Percentiles rank a stretch among this genome's conserved stretches.
Evolutionary conservation across 2,888 invertebrate genomes (phyloP).

Genomic region (Hypsopygia costalis): DNA sequence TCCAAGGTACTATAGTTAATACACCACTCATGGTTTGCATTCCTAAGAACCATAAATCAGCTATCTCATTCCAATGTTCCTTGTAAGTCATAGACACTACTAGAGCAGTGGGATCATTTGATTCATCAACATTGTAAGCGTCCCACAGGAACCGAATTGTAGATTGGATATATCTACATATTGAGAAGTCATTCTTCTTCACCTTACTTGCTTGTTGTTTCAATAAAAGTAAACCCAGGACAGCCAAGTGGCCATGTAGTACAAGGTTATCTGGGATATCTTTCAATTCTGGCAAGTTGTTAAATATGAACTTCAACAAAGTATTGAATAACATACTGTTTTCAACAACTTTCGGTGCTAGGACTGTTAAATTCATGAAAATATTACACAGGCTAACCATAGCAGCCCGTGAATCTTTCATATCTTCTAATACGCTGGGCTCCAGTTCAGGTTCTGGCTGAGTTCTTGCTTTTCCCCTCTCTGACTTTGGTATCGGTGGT

Average conservation of each 20-base stretch:
- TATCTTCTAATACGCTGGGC: conserved; percentile 87
- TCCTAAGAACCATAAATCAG: conserved; percentile 95
- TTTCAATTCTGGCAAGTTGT: conserved; percentile 91
- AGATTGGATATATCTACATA: conserved; percentile 93
- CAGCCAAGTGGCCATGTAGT: conserved; percentile 91
- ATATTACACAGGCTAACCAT: conserved; percentile 95
- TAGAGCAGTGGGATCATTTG: conserved; percentile 89
- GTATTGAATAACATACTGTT: conserved; percentile 88
- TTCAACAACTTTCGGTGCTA: conserved; percentile 92
- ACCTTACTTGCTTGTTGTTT: conserved; percentile 91
- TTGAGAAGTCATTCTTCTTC: conserved; percentile 93
- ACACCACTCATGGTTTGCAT: conserved; percentile 95
- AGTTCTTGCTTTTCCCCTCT: conserved; percentile 86
- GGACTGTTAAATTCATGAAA: conserved; percentile 94
- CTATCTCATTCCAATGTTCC: conserved; percentile 93
- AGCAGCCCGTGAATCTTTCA: conserved; percentile 91
- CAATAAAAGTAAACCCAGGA: conserved; percentile 89
- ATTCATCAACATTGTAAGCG: conserved; percentile 94
- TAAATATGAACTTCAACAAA: conserved; percentile 91
- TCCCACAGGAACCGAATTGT: conserved; percentile 96
- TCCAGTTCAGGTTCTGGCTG: conserved; percentile 89
- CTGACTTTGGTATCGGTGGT: conserved; percentile 89
- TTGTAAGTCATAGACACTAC: conserved; percentile 93
- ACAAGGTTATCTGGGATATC: conserved; percentile 91
- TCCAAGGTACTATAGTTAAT: conserved; percentile 91